phyloP scores from a whole-genome alignment of 2,113 vertebrate genomes.

The Notechis scutatus region DNA sequence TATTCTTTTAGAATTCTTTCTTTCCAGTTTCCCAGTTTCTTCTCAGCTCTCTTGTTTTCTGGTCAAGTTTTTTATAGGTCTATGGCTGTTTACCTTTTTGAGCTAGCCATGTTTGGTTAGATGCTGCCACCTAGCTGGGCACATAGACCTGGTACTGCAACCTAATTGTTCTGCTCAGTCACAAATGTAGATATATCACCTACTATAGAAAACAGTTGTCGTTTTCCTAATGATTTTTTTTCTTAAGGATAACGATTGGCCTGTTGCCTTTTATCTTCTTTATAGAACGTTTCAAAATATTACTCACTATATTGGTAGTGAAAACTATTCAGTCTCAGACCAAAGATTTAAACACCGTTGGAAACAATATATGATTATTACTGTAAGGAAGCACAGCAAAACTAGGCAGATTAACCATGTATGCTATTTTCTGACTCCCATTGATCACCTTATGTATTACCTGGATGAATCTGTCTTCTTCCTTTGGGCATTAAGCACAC shows the following conservation, averaged over 20 bases:
- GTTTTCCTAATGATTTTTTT: neutral
- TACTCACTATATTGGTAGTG: neutral
- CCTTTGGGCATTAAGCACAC: neutral
- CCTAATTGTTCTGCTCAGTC: neutral
- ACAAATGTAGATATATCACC: neutral
- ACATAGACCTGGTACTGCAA: neutral
- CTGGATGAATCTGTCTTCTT: neutral
- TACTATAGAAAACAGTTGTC: neutral
- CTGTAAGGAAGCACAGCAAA: neutral
- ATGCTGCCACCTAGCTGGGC: neutral
- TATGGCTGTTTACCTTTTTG: neutral
- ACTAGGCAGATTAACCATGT: neutral
- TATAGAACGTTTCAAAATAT: neutral
- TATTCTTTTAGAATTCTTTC: neutral
- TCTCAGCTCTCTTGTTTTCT: neutral
- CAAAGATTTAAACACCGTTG: neutral
- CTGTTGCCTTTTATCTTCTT: conserved; percentile 7
- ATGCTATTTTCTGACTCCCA: neutral
- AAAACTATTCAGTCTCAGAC: neutral
- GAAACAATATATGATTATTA: neutral
- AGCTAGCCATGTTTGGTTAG: neutral
- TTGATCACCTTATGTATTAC: neutral
- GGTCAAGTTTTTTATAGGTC: neutral
- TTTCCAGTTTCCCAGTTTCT: neutral
- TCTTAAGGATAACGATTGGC: neutral